Conservation (phyloP, 2,888 invertebrate genomes). For the Trissonchulus sp. region DNA sequence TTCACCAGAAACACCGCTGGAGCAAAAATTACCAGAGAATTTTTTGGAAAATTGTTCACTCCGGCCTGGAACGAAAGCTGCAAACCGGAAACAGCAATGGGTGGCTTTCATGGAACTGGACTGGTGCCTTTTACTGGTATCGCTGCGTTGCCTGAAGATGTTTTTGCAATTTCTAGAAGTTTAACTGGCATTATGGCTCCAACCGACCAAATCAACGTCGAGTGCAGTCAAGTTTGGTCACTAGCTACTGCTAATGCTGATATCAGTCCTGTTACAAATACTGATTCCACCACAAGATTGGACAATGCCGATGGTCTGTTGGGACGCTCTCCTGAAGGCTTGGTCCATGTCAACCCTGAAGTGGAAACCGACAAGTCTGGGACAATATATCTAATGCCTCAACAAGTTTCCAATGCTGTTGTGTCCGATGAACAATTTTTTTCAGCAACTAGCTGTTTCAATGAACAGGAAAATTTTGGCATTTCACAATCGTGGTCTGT, state of each 20-base stretch:
- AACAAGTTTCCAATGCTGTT: neutral
- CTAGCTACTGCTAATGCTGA: too few species aligned
- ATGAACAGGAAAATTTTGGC: too few species aligned
- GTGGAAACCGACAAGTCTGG: neutral
- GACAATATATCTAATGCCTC: neutral
- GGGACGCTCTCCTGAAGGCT: neutral
- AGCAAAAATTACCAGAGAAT: neutral
- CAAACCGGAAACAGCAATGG: neutral
- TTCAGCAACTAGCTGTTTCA: neutral
- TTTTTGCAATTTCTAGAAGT: too few species aligned
- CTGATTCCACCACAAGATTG: neutral
- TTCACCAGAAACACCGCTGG: neutral
- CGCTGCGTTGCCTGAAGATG: too few species aligned
- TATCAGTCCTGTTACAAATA: too few species aligned
- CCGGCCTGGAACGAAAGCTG: neutral
- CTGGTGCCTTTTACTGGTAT: neutral
- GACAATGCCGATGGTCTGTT: neutral
- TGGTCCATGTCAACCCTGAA: neutral
- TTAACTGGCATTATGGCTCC: neutral
- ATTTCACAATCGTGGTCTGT: too few species aligned
- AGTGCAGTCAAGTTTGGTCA: too few species aligned
- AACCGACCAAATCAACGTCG: too few species aligned
- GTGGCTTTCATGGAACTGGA: constrained; percentile 5
- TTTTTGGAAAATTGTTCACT: neutral
- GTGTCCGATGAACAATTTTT: neutral